phyloP scores from a whole-genome alignment of 2,888 invertebrate species.

The Muscina levida region DNA sequence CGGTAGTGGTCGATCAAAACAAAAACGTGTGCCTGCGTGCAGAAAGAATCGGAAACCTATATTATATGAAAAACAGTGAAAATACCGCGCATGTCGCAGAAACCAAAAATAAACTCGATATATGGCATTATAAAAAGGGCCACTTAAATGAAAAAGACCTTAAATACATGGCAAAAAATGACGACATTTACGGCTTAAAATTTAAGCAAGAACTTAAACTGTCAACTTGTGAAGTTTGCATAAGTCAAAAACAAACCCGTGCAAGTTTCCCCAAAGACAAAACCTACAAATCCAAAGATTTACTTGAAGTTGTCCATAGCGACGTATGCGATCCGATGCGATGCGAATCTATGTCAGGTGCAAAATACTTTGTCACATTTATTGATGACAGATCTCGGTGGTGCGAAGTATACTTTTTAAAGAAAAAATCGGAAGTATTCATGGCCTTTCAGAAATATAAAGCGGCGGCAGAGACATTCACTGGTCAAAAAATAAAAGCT shows the following conservation, averaged over 20 bases:
- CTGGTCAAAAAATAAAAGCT: conserved; percentile 55
- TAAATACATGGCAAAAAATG: conserved; percentile 39
- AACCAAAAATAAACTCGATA: conserved; percentile 7
- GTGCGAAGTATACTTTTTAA: conserved; percentile 60
- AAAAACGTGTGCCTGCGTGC: conserved; percentile 5
- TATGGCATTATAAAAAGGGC: conserved; percentile 50
- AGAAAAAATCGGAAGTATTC: conserved; percentile 59
- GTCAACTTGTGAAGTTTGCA: conserved; percentile 50
- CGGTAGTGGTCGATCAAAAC: conserved; percentile 6
- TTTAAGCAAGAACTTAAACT: neutral
- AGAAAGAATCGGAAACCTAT: conserved; percentile 29
- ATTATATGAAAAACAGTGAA: neutral
- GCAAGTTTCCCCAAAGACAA: conserved; percentile 27
- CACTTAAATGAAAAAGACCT: conserved; percentile 53
- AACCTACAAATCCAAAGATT: conserved; percentile 25
- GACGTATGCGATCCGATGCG: conserved; percentile 61
- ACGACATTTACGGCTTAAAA: conserved; percentile 1
- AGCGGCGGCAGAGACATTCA: conserved; percentile 49
- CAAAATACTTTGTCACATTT: conserved; percentile 58
- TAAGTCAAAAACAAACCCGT: conserved; percentile 57
- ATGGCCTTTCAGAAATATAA: conserved; percentile 57
- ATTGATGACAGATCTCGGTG: conserved; percentile 57
- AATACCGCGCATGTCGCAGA: neutral
- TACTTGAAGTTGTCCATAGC: conserved; percentile 47
- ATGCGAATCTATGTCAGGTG: conserved; percentile 27